Conservation (phyloP, 1,140 invertebrate genomes). For the Coenobita brevimanus region DNA sequence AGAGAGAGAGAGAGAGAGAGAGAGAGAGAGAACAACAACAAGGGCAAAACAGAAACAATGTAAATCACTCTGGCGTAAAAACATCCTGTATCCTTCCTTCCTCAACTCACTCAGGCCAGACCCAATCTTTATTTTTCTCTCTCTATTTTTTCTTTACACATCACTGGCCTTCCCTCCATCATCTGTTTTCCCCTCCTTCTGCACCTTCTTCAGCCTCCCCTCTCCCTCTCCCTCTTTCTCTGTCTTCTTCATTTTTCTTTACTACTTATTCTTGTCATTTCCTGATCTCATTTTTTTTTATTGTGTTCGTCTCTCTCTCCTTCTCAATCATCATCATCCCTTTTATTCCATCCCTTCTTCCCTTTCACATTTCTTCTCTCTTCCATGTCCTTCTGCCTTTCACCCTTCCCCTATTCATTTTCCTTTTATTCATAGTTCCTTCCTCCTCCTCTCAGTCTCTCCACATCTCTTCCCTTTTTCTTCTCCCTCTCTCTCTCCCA, state of each 20-base stretch:
- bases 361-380: too few relatives aligned
- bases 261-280: too few relatives aligned
- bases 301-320: too few relatives aligned
- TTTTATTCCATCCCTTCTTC: background rate
- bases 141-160: too few relatives aligned
- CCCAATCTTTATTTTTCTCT: background rate
- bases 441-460: too few relatives aligned
- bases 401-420: background rate
- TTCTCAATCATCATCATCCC: too few relatives aligned
- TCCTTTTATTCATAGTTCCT: background rate
- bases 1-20: background rate
- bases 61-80: slow-evolving; percentile 37
- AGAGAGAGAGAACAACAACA: background rate
- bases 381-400: background rate
- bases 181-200: background rate
- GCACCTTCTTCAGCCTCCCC: background rate
- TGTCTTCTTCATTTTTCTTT: background rate
- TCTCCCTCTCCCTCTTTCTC: background rate
- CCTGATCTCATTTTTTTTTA: too few relatives aligned
- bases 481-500: too few relatives aligned
- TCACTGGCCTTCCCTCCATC: too few relatives aligned
- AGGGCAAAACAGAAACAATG: background rate
- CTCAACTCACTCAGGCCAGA: background rate
- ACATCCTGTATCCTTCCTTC: background rate
- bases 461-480: too few relatives aligned